These are phyloP conservation scores for Lanius ludovicianus DNA, from an alignment of 2,113 vertebrate species.

Conservation along the genomic window DNA sequence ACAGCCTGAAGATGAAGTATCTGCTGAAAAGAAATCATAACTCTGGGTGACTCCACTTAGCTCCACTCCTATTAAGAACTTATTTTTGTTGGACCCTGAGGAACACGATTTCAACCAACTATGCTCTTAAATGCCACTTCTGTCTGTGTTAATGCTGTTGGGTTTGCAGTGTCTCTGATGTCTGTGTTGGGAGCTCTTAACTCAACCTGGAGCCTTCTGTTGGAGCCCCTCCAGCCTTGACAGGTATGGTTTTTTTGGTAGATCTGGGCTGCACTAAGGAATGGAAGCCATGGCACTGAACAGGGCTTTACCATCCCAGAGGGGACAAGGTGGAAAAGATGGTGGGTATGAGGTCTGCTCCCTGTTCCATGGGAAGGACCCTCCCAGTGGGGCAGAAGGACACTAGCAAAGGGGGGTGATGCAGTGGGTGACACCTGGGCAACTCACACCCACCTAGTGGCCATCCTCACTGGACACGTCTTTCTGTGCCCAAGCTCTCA, in stretches of 20 bases:
- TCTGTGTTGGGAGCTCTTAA: neutral
- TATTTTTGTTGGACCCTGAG: conserved; percentile 21
- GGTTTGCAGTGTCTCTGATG: neutral
- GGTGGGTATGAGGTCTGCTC: neutral
- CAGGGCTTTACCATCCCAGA: neutral
- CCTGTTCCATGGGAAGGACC: neutral
- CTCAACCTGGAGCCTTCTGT: neutral
- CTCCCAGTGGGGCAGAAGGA: neutral
- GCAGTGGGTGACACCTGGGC: neutral
- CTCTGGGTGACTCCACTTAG: conserved; percentile 65
- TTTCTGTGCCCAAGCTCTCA: neutral
- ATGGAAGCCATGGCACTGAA: neutral
- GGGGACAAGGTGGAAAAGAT: neutral
- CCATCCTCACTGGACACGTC: neutral
- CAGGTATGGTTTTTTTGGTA: neutral
- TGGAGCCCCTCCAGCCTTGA: neutral
- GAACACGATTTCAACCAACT: neutral
- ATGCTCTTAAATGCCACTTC: neutral
- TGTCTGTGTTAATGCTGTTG: neutral
- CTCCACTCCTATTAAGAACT: conserved; percentile 45
- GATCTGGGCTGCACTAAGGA: neutral
- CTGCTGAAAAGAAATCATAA: conserved; percentile 68
- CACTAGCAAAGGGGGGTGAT: fast-evolving
- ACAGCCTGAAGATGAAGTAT: conserved; percentile 68
- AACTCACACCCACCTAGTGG: neutral